Evolutionary conservation across 92 coral and sea anemone genomes (phyloP).

Genomic region (Pocillopora grandis): DNA sequence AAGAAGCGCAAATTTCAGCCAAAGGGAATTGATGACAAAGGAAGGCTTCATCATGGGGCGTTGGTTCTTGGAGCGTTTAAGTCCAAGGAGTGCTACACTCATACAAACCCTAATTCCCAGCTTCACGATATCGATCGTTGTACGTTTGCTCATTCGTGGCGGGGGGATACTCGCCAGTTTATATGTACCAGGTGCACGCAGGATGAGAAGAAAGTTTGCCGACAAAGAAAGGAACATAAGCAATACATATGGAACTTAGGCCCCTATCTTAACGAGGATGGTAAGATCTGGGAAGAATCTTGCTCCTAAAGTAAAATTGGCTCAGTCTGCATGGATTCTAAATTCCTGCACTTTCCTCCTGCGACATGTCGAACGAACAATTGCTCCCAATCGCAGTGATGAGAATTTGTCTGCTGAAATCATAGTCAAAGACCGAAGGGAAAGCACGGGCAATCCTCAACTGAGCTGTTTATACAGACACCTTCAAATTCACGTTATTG

Average conservation of each 20-base stretch:
- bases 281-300: slow-evolving; percentile 37
- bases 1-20: slow-evolving; percentile 10
- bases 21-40: slow-evolving; percentile 15
- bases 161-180: slow-evolving; percentile 51
- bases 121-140: slow-evolving; percentile 14
- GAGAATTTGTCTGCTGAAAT: too few relatives aligned
- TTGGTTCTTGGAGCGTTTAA: slow-evolving; percentile 39
- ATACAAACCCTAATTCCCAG: not conserved
- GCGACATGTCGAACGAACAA: too few relatives aligned
- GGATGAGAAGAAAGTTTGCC: not conserved
- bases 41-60: slow-evolving; percentile 61
- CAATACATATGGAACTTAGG: slow-evolving; percentile 46
- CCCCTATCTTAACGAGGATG: slow-evolving; percentile 27
- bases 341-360: too few relatives aligned
- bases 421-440: too few relatives aligned
- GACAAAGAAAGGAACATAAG: slow-evolving; percentile 21
- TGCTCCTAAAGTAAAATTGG: too few relatives aligned
- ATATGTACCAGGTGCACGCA: slow-evolving; percentile 49
- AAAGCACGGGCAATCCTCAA: too few relatives aligned
- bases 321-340: too few relatives aligned
- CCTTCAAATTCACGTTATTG: too few relatives aligned
- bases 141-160: slow-evolving; percentile 59
- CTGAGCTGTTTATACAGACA: too few relatives aligned
- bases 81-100: slow-evolving; percentile 46
- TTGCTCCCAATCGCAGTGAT: too few relatives aligned